These are phyloP conservation scores for Himalopsyche japonica DNA, from an alignment of 2,888 invertebrate species.

Conservation along the genomic window DNA sequence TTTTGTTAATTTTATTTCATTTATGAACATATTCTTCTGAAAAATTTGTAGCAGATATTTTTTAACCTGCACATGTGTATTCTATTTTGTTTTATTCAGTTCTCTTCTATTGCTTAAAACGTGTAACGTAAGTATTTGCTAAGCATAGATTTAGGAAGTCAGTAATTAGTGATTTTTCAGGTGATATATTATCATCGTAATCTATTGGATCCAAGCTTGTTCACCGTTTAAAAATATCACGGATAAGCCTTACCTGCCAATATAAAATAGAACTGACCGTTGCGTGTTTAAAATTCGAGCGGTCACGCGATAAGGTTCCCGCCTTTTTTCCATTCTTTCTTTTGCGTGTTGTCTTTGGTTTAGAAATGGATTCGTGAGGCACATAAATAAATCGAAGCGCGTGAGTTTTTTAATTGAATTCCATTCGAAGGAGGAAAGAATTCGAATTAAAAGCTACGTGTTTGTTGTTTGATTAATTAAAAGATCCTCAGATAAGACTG, in stretches of 20 bases:
- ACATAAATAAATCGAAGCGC: conserved; percentile 23
- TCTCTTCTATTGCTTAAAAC: too few species aligned
- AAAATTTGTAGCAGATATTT: too few species aligned
- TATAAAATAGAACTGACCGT: background rate
- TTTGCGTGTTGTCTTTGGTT: background rate
- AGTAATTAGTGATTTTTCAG: background rate
- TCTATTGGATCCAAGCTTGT: background rate
- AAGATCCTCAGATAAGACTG: conserved; percentile 26
- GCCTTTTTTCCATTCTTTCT: background rate
- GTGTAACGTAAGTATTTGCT: too few species aligned
- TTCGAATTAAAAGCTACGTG: conserved; percentile 29
- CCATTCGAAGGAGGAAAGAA: conserved; percentile 9
- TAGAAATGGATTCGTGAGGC: background rate
- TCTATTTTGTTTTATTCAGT: too few species aligned
- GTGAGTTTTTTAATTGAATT: conserved; percentile 30
- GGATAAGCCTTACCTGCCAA: background rate
- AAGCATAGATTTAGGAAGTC: too few species aligned
- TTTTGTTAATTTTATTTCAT: too few species aligned
- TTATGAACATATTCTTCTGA: too few species aligned
- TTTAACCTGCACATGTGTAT: too few species aligned
- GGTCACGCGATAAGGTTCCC: background rate
- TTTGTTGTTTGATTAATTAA: conserved; percentile 34
- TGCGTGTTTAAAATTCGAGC: background rate
- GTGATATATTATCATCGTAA: background rate
- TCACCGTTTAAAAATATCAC: background rate